Base-by-base conservation (phyloP, 2,888 invertebrate genomes). In the Scaptomyza polygonia region DNA sequence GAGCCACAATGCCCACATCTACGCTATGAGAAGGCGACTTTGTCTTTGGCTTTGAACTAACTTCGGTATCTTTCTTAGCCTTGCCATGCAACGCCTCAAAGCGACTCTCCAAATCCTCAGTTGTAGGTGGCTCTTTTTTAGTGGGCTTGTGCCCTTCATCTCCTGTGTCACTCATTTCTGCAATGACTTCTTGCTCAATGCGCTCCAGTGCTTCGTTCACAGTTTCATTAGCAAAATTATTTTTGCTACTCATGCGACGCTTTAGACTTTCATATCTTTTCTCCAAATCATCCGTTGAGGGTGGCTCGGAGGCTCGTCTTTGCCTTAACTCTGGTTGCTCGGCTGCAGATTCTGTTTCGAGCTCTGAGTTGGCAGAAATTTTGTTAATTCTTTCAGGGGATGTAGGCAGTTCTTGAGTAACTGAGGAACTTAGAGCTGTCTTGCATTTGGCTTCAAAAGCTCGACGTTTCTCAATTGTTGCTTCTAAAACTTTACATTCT, bases 211-310 rank as follows among this genome's bases (percentile, higher is more conserved):
- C 74, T 18, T 88, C 84, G 47, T 69, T 64, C 0, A 84, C 81
- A 2, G 79, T 79, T 67, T 85, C 87, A 14, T 34, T 39, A 5
- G 34, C n/a, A 0, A 67, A 61, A 14, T 68, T 54, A 42, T 75
- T 79, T 57, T 71, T 79, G 32, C 63, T 73, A 47, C 80, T 89
- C 83, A 86, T 77, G 30, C 87, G 75, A 5, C 85, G 76, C 18
- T 86, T 86, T 0, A 90, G 52, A n/a, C 73, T 83, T 14, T 88
- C 82, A 44, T 84, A 90, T 9, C 90, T 83, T 32, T 84, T 79
- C 32, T 90, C 90, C 9, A 90, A 56, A 67, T 90, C 89, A 62
- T 89, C 88, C 34, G 81, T 89, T 2, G 90, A 85, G 7, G 90
- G 90, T 0, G 89, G 89, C 1, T 88, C 89, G 0, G 84, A 84